Percentiles rank a stretch among this genome's conserved stretches.
Evolutionary conservation across 2,888 invertebrate species (phyloP).

Genomic region (Hirudinaria manillensis): DNA sequence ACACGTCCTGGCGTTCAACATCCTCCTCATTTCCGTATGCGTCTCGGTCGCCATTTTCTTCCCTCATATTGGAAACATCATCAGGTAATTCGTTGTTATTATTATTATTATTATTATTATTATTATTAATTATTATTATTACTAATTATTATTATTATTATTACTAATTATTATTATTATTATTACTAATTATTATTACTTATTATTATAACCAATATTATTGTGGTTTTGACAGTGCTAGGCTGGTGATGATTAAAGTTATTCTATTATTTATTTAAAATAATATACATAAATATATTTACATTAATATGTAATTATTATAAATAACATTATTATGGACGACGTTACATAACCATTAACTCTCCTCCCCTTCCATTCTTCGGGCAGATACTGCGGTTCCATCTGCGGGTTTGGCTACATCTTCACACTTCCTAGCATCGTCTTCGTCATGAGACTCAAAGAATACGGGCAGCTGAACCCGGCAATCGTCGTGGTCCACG

Average conservation of each 20-base stretch:
- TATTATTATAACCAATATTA: neutral
- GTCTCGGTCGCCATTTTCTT: slow-evolving; percentile 76
- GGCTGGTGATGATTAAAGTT: neutral
- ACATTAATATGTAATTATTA: no score
- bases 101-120: neutral
- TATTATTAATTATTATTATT: neutral
- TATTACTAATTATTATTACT: no score
- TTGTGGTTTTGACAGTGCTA: neutral
- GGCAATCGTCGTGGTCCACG: slow-evolving; percentile 60
- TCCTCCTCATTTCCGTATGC: slow-evolving; percentile 64
- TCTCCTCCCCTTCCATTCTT: neutral
- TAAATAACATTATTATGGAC: no score
- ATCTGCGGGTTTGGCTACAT: slow-evolving; percentile 79
- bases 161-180: neutral
- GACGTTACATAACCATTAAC: no score
- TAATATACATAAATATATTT: no score
- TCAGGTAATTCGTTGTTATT: slow-evolving; percentile 62
- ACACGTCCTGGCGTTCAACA: slow-evolving; percentile 64
- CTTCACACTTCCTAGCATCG: slow-evolving; percentile 74
- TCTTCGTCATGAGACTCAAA: slow-evolving; percentile 67
- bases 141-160: neutral
- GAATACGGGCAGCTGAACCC: slow-evolving; percentile 62
- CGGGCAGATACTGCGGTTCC: slow-evolving; percentile 75
- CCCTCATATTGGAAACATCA: slow-evolving; percentile 78
- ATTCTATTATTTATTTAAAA: no score